phyloP scores from a whole-genome alignment of 30 jellyfish, hydroid and myxozoan genomes.

The Morbakka virulenta region DNA sequence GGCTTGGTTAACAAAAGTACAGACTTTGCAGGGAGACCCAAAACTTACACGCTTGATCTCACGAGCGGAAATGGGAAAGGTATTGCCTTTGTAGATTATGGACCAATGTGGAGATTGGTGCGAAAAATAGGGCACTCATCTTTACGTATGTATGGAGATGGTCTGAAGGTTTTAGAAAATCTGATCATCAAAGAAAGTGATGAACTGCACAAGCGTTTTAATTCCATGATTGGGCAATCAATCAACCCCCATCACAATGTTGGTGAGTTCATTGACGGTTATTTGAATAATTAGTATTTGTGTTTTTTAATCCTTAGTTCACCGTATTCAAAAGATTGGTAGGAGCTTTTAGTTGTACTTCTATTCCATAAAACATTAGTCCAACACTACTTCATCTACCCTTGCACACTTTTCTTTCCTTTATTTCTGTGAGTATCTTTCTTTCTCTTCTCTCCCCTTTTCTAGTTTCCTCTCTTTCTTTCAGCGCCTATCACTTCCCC shows the following conservation, averaged over 20 bases:
- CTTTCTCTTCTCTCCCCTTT: no score
- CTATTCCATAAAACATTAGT: no score
- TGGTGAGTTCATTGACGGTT: no score
- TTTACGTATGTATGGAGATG: slow-evolving; percentile 78
- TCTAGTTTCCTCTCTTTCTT: no score
- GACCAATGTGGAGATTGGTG: slow-evolving; percentile 80
- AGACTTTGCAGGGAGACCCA: slow-evolving; percentile 85
- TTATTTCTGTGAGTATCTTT: no score
- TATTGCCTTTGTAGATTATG: slow-evolving; percentile 83
- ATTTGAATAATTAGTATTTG: no score
- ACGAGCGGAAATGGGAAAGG: slow-evolving; percentile 82
- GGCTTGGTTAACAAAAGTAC: slow-evolving; percentile 72
- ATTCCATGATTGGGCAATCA: slow-evolving; percentile 33
- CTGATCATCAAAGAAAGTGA: slow-evolving; percentile 64
- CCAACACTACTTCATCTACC: no score
- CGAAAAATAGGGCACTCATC: slow-evolving; percentile 86
- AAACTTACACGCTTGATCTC: slow-evolving; percentile 64
- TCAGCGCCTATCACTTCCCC: no score
- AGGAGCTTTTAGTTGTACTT: no score
- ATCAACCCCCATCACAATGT: slow-evolving; percentile 66
- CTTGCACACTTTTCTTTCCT: no score
- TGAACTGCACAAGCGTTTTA: slow-evolving; percentile 74
- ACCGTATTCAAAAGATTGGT: no score
- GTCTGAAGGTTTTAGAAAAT: slow-evolving; percentile 57
- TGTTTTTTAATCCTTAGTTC: no score